Base-by-base conservation (phyloP, 1,140 invertebrate genomes). In the Drosophila mojavensis region DNA sequence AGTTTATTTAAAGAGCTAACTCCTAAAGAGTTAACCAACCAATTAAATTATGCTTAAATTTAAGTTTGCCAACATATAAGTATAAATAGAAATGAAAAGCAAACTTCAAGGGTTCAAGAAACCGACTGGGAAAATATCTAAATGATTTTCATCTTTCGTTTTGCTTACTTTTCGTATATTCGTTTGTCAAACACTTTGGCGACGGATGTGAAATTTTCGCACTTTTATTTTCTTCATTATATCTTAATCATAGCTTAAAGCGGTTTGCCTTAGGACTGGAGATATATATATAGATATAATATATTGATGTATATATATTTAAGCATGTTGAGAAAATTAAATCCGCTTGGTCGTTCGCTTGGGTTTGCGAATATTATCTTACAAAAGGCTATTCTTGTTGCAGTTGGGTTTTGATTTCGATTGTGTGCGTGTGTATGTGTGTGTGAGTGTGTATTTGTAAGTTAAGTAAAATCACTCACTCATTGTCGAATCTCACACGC, bases 301-400 rank as follows among this genome's bases (percentile, higher is more conserved):
- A 39, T 39, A 39, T 39, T 11, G 11, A 39, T 13, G 3, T 39
- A 11, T 39, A 39, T 39, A 39, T 39, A 39, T 13, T 11, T 39
- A 4, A 39, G 10, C 66, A 61, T 36, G 28, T 41, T 66, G 41
- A 64, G 56, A 65, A 77, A 69, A 69, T 68, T 41, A 56, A 74
- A 74, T 74, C 47, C 33, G 55, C 63, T 74, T 36, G 43, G n/a
- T 33, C 36, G 24, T 36, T 56, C 10, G 39, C 13, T 13, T 11
- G 26, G 33, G 10, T 45, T 39, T 28, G 0, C 17, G 30, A 55
- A 50, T 39, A 55, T 68, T 5, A 26, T 20, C 43, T n/a, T 45
- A 60, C 17, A 60, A 66, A 73, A 68, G 50, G 64, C 64, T 75
- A 48, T 77, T 67, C 54, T 43, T 58, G 41, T 39, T 36, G 9